Evolutionary conservation across 2,113 vertebrate genomes (phyloP), one percentile per base, ranked within the genome.

Genomic region (Silurus glanis): DNA sequence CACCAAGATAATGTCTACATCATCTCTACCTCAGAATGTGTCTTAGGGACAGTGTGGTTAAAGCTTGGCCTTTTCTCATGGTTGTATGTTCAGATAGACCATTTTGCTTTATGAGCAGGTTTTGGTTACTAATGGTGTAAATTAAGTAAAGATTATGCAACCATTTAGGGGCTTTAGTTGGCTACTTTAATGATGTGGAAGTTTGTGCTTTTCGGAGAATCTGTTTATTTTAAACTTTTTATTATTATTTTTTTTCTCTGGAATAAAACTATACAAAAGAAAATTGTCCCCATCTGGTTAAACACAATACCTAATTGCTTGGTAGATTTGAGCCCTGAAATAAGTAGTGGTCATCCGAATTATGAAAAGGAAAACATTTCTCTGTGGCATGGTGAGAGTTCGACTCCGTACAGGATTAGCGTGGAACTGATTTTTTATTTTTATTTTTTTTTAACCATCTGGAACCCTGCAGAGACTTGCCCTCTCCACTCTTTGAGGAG

Each of bases 1-100:
- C 12, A 16, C 2, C 23, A 23, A 6, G 1, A n/a, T 37, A 53
- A 53, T 55, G 21, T 14, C 23, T 53, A 55, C 23, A n/a, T 10
- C 14, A 21, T 49, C 10, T 75, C 49, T 62, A 93, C 49, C 71
- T 74, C 17, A 12, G 49, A 51, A 23, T 10, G 78, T 80, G 78
- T 37, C 25, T 47, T 81, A 13, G 28, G 9, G 37, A 53, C 21
- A 51, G 17, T 49, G 9, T 51, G 61, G 13, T 82, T 66, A 23
- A 21, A 62, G 7, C 23, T 12, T 82, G 21, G 21, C 12, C 21
- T 47, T 62, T 62, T 61, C 16, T 80, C 37, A 51, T 23, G 8
- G 62, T 82, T 82, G 28, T 45, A 9, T 19, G 0, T 47, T 47
- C 37, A 72, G 28, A 45, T 71, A 37, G 14, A 67, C 28, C 28